Conservation (phyloP, 2,113 vertebrate species). For the Lagopus muta region DNA sequence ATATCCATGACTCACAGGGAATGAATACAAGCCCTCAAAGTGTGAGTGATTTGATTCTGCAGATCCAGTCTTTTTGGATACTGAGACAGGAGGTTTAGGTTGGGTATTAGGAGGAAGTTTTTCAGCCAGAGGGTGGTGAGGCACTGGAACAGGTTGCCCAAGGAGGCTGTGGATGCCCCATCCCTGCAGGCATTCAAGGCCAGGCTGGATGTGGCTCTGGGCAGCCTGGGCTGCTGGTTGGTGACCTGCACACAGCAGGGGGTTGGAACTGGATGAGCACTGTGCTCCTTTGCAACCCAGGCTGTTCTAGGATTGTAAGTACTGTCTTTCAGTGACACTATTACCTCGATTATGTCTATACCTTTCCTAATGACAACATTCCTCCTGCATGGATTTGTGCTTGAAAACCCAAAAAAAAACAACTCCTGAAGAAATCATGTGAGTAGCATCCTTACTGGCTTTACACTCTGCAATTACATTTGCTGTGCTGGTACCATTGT, state of each 20-base stretch:
- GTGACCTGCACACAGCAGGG: too few species aligned
- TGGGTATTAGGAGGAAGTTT: too few species aligned
- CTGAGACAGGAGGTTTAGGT: too few species aligned
- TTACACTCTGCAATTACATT: neutral
- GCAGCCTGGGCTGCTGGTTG: too few species aligned
- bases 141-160: too few species aligned
- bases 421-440: neutral
- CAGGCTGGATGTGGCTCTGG: too few species aligned
- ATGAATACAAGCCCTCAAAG: neutral
- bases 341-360: neutral
- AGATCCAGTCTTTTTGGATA: neutral
- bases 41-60: neutral
- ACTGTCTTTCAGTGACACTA: neutral
- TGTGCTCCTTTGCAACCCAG: too few species aligned
- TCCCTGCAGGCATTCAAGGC: too few species aligned
- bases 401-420: neutral
- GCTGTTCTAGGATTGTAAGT: neutral
- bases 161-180: too few species aligned
- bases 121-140: too few species aligned
- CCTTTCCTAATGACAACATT: constrained; percentile 14
- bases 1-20: neutral
- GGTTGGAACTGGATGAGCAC: too few species aligned
- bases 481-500: neutral
- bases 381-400: neutral
- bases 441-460: neutral